Conservation (phyloP, 37 sponge, comb jelly and placozoan genomes). For the Hormiphora californensis region DNA sequence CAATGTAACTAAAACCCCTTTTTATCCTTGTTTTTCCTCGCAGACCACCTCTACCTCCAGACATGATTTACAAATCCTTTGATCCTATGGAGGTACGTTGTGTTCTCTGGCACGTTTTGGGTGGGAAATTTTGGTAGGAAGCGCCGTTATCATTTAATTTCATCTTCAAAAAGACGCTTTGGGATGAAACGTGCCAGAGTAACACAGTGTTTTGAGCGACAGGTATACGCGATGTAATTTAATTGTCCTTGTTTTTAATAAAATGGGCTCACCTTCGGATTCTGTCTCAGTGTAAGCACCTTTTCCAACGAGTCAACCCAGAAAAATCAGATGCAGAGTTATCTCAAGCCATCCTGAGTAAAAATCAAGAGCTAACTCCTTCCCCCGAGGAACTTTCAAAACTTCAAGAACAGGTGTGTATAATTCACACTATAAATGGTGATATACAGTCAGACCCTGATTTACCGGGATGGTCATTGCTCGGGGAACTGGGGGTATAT, state of each 20-base stretch:
- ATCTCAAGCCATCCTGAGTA: conserved; percentile 31
- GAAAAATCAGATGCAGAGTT: conserved; percentile 30
- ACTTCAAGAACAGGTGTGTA: conserved; percentile 23
- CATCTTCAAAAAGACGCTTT: no score
- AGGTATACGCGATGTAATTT: no score
- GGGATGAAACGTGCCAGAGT: no score
- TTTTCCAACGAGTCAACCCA: conserved; percentile 43
- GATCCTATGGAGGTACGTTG: conserved; percentile 48
- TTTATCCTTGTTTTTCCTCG: neutral
- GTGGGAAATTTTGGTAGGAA: no score
- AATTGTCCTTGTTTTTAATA: no score
- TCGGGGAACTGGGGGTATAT: no score
- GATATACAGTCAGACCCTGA: no score
- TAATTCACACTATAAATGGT: no score
- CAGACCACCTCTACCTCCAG: conserved; percentile 53
- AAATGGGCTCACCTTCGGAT: no score
- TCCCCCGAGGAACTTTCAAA: conserved; percentile 29
- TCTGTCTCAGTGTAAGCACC: conserved; percentile 3
- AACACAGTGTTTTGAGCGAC: no score
- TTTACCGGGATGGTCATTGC: no score
- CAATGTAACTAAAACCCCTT: neutral
- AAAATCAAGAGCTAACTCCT: conserved; percentile 25
- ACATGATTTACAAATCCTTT: conserved; percentile 54
- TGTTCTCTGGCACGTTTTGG: conserved; percentile 43
- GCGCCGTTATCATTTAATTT: no score